These are phyloP conservation scores for Charaxes varanes DNA, from an alignment of 1,140 invertebrate species.

Conservation along the genomic window DNA sequence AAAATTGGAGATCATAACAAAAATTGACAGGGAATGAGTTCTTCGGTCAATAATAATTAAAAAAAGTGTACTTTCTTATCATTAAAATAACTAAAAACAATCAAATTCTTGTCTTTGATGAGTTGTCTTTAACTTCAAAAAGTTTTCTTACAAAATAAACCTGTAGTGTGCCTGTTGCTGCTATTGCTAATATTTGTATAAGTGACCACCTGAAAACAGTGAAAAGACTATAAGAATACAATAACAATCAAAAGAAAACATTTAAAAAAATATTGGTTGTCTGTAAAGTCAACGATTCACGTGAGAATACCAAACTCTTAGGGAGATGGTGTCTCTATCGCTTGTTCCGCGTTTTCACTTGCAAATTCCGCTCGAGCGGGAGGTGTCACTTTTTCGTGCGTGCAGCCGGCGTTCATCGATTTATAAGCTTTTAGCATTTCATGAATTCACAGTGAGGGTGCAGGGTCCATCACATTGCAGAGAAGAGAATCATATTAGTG, in stretches of 20 bases:
- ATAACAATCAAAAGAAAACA: slow-evolving; percentile 1
- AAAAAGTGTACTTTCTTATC: slow-evolving; percentile 2
- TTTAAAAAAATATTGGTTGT: too few relatives aligned
- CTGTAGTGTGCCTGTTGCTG: slow-evolving; percentile 84
- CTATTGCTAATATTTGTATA: slow-evolving; percentile 88
- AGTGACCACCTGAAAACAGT: slow-evolving; percentile 85
- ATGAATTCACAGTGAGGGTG: too few relatives aligned
- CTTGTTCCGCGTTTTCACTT: too few relatives aligned
- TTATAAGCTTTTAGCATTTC: too few relatives aligned
- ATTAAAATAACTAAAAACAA: not conserved
- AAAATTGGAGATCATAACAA: slow-evolving; percentile 13
- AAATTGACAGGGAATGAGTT: slow-evolving; percentile 16
- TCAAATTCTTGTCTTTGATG: slow-evolving; percentile 76
- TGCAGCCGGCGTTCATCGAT: too few relatives aligned
- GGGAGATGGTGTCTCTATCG: too few relatives aligned
- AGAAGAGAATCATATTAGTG: too few relatives aligned
- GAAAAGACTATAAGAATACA: not conserved
- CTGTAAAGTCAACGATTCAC: too few relatives aligned
- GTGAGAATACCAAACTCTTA: too few relatives aligned
- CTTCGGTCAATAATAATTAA: slow-evolving; percentile 15
- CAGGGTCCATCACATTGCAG: too few relatives aligned
- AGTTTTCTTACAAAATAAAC: slow-evolving; percentile 92
- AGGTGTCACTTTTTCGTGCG: too few relatives aligned
- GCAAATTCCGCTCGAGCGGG: too few relatives aligned
- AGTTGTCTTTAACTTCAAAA: slow-evolving; percentile 85